Evolutionary conservation across 2,888 invertebrate species (phyloP), one percentile per base, ranked within the genome.

Genomic region (Drosophila eohydei): DNA sequence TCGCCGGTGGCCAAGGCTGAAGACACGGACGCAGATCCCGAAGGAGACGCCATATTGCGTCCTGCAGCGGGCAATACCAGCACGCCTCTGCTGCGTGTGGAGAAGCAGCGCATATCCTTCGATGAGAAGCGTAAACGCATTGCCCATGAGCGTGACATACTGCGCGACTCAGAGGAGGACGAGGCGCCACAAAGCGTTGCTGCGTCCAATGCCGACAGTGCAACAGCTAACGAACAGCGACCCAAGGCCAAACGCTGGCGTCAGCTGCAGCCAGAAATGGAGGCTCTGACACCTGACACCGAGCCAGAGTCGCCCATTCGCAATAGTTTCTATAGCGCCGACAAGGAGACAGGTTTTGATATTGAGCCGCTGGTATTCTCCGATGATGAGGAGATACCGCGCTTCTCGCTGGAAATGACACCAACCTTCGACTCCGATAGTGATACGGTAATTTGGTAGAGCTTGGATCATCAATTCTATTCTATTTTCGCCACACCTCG

Each of bases 241-340:
- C 78, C 83, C 2, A 90, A 90, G 28, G 81, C 85, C 2, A 91
- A 91, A 40, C 83, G 91, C 16, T 90, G 91, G 91, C 91, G 91
- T 16, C 91, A 91, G 52, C 64, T 91, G 28, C 84, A 88, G 54
- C 80, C 89, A 9, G 74, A 83, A 36, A 43, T 89, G 68, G 76
- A 80, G 2, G 56, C 59, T 91, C 93, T 65, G 7, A 71, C 69
- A n/a, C 65, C 78, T 3, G 73, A 76, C 64, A 94, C 94, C 67
- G 88, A 85, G 8, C 88, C 84, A 0, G 89, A 89, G 14, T 90
- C 90, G 9, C 86, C 90, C 14, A 56, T 74, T 12, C 93, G 94
- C 74, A 94, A 95, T 82, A 95, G 95, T 91, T 95, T 95, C 91
- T 94, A 94, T 90, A 94, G 94, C 63, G 94, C 94, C 68, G 95